Evolutionary conservation across 1,140 invertebrate species (phyloP).

Genomic region (Hyphantria cunea): DNA sequence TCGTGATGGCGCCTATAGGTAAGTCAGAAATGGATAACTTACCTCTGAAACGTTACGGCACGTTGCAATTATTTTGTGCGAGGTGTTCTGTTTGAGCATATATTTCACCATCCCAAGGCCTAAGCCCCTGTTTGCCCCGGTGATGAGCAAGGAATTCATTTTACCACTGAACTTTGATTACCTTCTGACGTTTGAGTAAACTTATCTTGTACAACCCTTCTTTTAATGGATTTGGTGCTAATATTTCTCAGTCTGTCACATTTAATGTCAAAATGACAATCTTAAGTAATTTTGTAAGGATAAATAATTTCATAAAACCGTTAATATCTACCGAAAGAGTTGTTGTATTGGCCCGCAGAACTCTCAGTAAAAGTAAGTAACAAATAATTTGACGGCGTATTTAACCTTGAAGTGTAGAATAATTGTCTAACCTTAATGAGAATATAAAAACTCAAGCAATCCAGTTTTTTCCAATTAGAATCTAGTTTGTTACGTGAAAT

Average conservation of each 20-base stretch:
- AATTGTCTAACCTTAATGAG: slow-evolving; percentile 37
- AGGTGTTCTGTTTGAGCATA: slow-evolving; percentile 60
- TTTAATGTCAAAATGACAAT: slow-evolving; percentile 73
- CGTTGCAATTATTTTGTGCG: slow-evolving; percentile 68
- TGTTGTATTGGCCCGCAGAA: slow-evolving; percentile 49
- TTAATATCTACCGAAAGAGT: slow-evolving; percentile 46
- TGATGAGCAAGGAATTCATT: slow-evolving; percentile 92
- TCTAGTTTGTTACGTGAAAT: background rate
- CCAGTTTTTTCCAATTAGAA: slow-evolving; percentile 14
- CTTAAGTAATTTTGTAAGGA: slow-evolving; percentile 63
- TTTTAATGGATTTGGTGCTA: slow-evolving; percentile 16
- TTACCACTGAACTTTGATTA: slow-evolving; percentile 23
- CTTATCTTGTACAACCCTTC: slow-evolving; percentile 39
- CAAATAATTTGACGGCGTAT: slow-evolving; percentile 13
- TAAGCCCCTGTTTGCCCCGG: slow-evolving; percentile 93
- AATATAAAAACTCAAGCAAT: slow-evolving; percentile 24
- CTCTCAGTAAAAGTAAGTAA: slow-evolving; percentile 61
- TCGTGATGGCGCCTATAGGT: slow-evolving; percentile 74
- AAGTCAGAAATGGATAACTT: slow-evolving; percentile 50
- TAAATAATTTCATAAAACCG: slow-evolving; percentile 58
- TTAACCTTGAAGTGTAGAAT: slow-evolving; percentile 29
- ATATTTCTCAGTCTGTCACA: slow-evolving; percentile 58
- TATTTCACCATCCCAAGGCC: slow-evolving; percentile 92
- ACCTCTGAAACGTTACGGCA: slow-evolving; percentile 73
- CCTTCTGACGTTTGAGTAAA: slow-evolving; percentile 50